phyloP scores from a whole-genome alignment of 1,140 invertebrate species.

The Heliconius hermathena region DNA sequence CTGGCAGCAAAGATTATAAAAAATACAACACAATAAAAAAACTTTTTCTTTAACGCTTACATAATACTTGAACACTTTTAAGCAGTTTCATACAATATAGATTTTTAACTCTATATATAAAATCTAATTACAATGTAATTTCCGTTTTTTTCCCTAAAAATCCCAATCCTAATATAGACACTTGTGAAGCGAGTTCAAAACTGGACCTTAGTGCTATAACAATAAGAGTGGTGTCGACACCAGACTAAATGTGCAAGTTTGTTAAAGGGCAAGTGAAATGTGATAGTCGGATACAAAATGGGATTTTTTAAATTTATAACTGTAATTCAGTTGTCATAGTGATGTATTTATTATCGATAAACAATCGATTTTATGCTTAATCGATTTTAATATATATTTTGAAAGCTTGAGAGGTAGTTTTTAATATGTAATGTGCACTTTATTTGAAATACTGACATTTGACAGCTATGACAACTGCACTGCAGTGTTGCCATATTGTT shows the following conservation, averaged over 20 bases:
- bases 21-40: not conserved
- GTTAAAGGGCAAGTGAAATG: conserved; percentile 41
- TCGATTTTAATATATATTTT: not conserved
- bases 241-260: conserved; percentile 51
- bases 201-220: conserved; percentile 29
- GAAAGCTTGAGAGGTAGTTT: not conserved
- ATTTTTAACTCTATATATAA: not conserved
- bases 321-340: conserved; percentile 12
- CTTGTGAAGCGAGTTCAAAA: conserved; percentile 23
- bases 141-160: not conserved
- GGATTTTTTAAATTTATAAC: not conserved
- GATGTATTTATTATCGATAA: not conserved
- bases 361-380: not conserved
- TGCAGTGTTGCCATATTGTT: conserved; percentile 54
- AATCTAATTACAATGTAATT: not conserved
- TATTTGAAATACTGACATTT: conserved; percentile 24
- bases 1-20: not conserved
- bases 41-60: not conserved
- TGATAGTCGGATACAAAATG: conserved; percentile 5
- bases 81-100: not conserved
- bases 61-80: not conserved
- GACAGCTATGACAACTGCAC: not conserved
- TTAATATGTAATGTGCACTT: conserved; percentile 21
- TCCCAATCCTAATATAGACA: not conserved
- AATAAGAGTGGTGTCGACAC: conserved; percentile 40